A percentile compares a stretch with the other conserved stretches of the same genome.
Conservation (phyloP, 2,113 vertebrate species). For the Leiothrix lutea region DNA sequence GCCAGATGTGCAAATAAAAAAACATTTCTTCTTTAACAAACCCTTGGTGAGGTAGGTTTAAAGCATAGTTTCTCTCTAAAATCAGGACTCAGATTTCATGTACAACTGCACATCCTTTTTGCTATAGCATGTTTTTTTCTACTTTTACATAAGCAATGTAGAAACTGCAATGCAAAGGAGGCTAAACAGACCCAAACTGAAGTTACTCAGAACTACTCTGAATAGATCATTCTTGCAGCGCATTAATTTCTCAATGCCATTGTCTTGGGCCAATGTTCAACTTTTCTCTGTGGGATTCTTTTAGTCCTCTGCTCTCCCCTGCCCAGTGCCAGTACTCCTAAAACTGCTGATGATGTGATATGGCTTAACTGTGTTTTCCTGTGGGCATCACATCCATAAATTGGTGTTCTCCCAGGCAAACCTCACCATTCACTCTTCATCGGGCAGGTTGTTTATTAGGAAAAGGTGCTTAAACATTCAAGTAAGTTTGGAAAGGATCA, state of each 20-base stretch:
- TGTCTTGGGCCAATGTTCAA: neutral
- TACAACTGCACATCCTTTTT: neutral
- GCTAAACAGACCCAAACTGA: rapidly evolving
- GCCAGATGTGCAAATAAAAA: neutral
- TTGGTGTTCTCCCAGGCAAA: neutral
- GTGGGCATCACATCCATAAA: neutral
- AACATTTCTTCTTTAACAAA: neutral
- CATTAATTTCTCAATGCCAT: neutral
- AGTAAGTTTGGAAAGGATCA: neutral
- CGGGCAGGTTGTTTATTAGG: neutral
- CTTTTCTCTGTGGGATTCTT: neutral
- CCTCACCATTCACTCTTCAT: neutral
- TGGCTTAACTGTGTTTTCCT: neutral
- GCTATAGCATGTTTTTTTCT: neutral
- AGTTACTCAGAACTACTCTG: neutral
- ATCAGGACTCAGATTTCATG: neutral
- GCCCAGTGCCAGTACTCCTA: neutral
- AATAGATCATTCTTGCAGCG: neutral
- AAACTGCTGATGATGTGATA: neutral
- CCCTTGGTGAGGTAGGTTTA: neutral
- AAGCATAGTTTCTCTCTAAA: neutral
- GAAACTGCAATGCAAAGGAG: neutral
- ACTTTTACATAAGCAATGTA: neutral
- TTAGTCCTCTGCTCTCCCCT: neutral
- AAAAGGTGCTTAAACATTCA: neutral